Conservation (phyloP, 2,797 vertebrate genomes). For the Artibeus jamaicensis region DNA sequence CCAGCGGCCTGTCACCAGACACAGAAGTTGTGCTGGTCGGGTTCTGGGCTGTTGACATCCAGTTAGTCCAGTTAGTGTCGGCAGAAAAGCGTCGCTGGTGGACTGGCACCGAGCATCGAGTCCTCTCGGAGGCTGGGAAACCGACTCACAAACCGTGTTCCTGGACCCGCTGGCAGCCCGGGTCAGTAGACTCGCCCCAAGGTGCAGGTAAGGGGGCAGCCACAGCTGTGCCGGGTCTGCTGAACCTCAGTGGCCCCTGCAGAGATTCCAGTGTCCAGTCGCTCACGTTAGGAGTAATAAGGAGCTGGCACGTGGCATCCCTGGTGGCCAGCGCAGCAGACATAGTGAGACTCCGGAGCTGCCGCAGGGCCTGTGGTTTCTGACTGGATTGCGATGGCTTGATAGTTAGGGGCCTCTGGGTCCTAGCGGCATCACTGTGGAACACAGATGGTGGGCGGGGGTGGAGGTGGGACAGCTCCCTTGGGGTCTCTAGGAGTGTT, state of each 20-base stretch:
- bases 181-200: background rate
- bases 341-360: background rate
- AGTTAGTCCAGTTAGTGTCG: background rate
- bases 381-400: background rate
- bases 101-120: background rate
- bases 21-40: background rate
- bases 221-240: background rate
- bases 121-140: background rate
- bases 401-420: background rate
- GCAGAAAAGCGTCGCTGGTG: background rate
- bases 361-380: background rate
- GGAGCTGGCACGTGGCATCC: background rate
- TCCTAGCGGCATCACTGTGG: background rate
- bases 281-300: background rate
- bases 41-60: background rate
- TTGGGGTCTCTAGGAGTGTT: no score
- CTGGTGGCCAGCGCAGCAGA: accelerated
- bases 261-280: background rate
- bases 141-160: background rate
- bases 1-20: background rate
- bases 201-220: background rate
- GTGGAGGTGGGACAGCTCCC: background rate
- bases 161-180: background rate
- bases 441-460: no score
- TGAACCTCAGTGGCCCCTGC: background rate